Evolutionary conservation across 2,888 invertebrate species (phyloP), one percentile per base, ranked within the genome.

Genomic region (Monoplex corrugatus): DNA sequence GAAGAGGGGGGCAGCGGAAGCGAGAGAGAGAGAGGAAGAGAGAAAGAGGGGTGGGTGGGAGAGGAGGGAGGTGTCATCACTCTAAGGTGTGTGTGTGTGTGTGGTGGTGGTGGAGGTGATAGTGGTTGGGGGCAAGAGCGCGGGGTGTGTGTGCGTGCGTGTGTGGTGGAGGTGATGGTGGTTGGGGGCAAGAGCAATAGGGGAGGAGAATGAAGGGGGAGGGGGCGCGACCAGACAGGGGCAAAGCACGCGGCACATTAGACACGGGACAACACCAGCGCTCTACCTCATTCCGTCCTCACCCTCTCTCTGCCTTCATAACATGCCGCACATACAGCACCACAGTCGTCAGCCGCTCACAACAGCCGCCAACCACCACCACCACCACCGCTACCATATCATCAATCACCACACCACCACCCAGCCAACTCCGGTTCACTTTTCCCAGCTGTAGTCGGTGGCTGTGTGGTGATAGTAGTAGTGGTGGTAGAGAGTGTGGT

Each of bases 21-120:
- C 0, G 80, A 88, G 88, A 88, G 88, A 88, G 68, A 83, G 86
- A 86, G 80, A 63, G 88, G 44, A 86, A 45, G 87, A 45, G 86
- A 75, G 45, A 38, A 38, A 38, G 19, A 50, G 38, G 35, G 23
- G 23, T 8, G 43, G 23, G 38, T 35, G 40, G 19, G 44, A 13
- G 32, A 28, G 43, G 35, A 45, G 50, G 10, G 32, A 40, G 35
- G 78, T 57, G 5, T 13, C 57, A 38, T 50, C 10, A n/a, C n/a
- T n/a, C n/a, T n/a, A n/a, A n/a, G 68, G 28, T 5, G n/a, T 19
- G n/a, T 19, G 68, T 28, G 28, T 28, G 28, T 5, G 28, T 28
- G 16, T 19, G 85, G 50, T 8, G 85, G 57, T 84, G 84, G 44
- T 43, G 45, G 84, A 10, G 5, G 50, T 43, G 28, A 40, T 23